Evolutionary conservation across 2,797 vertebrate genomes (phyloP).

Genomic region (Lerista edwardsae): DNA sequence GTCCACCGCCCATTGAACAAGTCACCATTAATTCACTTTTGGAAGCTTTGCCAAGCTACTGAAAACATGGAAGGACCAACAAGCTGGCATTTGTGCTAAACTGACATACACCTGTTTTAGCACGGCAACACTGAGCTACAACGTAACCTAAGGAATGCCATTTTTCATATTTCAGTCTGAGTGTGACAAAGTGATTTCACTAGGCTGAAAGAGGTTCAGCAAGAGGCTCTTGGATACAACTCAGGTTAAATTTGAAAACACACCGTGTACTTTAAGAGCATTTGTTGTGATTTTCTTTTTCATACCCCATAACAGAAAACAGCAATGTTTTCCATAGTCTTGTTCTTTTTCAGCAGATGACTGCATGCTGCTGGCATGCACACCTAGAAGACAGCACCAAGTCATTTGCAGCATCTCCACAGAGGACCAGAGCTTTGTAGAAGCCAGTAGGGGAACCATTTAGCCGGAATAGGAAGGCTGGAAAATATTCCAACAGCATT

Average conservation of each 20-base stretch:
- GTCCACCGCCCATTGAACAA: background rate
- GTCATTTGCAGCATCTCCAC: background rate
- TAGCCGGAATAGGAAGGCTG: background rate
- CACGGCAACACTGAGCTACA: background rate
- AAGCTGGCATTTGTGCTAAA: background rate
- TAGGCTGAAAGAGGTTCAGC: background rate
- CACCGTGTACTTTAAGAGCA: background rate
- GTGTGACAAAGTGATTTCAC: too few relatives aligned
- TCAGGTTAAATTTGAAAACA: background rate
- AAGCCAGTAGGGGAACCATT: background rate
- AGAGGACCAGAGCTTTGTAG: background rate
- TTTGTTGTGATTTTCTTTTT: background rate
- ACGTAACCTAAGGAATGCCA: too few relatives aligned
- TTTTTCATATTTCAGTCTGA: too few relatives aligned
- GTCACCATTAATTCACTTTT: background rate
- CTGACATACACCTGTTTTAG: background rate
- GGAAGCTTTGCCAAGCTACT: background rate
- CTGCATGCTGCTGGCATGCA: background rate
- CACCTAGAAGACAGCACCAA: background rate
- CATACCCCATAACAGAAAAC: background rate
- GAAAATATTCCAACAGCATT: constrained; percentile 15
- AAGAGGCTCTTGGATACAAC: background rate
- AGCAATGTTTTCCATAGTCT: background rate
- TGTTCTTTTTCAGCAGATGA: background rate
- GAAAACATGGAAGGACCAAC: background rate